Base-by-base conservation (phyloP, 2,888 invertebrate genomes). In the Rhagium mordax region DNA sequence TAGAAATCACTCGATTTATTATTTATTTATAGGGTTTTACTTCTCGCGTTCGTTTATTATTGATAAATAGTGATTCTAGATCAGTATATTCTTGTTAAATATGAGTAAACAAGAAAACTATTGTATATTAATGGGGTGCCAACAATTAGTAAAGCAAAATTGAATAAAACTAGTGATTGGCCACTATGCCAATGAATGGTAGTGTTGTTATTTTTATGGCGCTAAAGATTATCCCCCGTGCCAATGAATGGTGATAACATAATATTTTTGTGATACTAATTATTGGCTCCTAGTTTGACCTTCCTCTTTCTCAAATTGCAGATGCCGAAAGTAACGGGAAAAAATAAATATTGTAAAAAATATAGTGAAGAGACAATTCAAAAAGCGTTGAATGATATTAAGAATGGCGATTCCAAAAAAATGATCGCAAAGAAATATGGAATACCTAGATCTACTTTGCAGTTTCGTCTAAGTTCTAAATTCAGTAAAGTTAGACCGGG, bases 401-500 rank as follows among this genome's bases (percentile, higher is more conserved):
- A 18, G 13, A 7, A 18, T 1, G 51, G 51, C 2, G 51, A 4
- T 2, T 18, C 24, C 7, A 57, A 53, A 3, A 57, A 57, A 15
- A 21, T 6, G 8, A 24, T 21, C 5, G 24, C 55, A 4, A 8
- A 10, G 13, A 55, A 55, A 55, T 55, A 55, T 21, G 53, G 53
- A 5, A 21, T 55, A n/a, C 27, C 55, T 4, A 8, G 55, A 2
- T 8, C 72, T 68, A 64, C 55, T 2, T 13, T 57, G 7, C 27
- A 57, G n/a, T 78, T 75, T 57, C n/a, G 78, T 27, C 27, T 27
- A 18, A 61, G 75, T 47, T 8, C 24, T 10, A 73, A 70, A 64
- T 75, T 75, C 57, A 53, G n/a, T 6, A 78, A 78, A 66, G 69
- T 49, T 41, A 18, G 15, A 10, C 21, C 49, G 27, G 76, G 71